Evolutionary conservation across 2,113 vertebrate species (phyloP), one percentile per base, ranked within the genome.

Genomic region (Cinclus cinclus): DNA sequence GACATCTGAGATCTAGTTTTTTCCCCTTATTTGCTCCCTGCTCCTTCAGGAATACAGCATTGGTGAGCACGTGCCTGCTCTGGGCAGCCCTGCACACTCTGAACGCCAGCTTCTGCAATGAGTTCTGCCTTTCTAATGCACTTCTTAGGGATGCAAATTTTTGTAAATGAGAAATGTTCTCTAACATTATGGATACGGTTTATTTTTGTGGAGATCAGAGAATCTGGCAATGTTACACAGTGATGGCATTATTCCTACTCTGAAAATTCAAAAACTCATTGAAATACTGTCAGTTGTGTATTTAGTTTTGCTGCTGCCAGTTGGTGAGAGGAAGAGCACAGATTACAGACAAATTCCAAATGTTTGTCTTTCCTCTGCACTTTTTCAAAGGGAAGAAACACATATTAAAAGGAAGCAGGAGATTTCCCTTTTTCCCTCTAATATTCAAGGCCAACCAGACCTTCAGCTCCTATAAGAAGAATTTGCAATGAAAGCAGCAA

Each of bases 81-180:
- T 1, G 18, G 64, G 59, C 92, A 97, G 87, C 73, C 30, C 86
- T 11, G 59, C 71, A 21, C 1, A 0, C 33, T 58, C 74, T 35
- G 82, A 90, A 20, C 58, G 21, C 2, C 89, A 73, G 82, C 33
- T 65, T 46, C 78, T 82, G 50, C 14, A 5, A 10, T 21, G 71
- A 65, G 33, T 47, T 88, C 75, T 92, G 90, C 68, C 73, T 91
- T 88, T 80, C 46, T 71, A 22, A 75, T 14, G 65, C 65, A 64
- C 79, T 62, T 94, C 92, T 96, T 93, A 95, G 28, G 64, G 60
- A 95, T 94, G 96, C 85, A 96, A 96, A 92, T 96, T 90, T 71
- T 91, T 94, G 85, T 90, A 96, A 94, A 90, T 90, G 68, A 91
- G 69, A 56, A 83, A 53, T 68, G 56, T 96, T 97, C 93, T 78